Percentiles rank a stretch among this genome's conserved stretches.
Evolutionary conservation across 1,140 invertebrate genomes (phyloP).

Genomic region (Medauroidea extradentata): DNA sequence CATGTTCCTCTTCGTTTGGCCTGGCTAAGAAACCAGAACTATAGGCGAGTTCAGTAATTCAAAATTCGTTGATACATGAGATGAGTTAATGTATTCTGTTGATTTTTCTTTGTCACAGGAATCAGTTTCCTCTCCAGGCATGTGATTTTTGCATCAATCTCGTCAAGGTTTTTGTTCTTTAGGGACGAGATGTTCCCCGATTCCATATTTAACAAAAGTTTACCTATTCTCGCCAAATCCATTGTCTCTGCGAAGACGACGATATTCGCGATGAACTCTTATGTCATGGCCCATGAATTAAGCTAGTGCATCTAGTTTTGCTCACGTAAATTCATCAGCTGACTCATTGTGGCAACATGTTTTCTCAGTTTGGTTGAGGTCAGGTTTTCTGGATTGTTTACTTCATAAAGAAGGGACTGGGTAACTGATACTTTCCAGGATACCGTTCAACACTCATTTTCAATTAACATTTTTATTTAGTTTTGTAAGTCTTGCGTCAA

Average conservation of each 20-base stretch:
- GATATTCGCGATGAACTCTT: constrained; percentile 14
- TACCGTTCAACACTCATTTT: not conserved
- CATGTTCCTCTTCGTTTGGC: too few species aligned
- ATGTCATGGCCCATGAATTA: constrained; percentile 19
- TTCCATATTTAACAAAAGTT: not conserved
- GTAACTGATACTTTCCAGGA: not conserved
- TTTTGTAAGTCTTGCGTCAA: not conserved
- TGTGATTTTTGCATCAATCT: too few species aligned
- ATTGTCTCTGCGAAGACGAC: constrained; percentile 1
- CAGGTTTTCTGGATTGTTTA: constrained; percentile 12
- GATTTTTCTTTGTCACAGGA: too few species aligned
- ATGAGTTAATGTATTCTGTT: too few species aligned
- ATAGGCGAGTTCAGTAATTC: too few species aligned
- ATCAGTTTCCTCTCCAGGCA: too few species aligned
- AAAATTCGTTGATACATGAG: too few species aligned
- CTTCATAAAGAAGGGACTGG: not conserved
- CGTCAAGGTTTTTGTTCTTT: not conserved
- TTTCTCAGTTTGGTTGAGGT: constrained; percentile 22
- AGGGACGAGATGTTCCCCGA: not conserved
- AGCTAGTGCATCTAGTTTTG: constrained; percentile 15
- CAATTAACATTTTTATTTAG: not conserved
- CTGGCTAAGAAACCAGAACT: too few species aligned
- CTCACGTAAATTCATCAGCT: constrained; percentile 18
- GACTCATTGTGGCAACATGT: constrained; percentile 22
- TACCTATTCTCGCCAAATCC: not conserved